A percentile compares a stretch with the other conserved stretches of the same genome.
Evolutionary conservation across 2,888 invertebrate genomes (phyloP).

Genomic region (Pristionchus maxplancki): DNA sequence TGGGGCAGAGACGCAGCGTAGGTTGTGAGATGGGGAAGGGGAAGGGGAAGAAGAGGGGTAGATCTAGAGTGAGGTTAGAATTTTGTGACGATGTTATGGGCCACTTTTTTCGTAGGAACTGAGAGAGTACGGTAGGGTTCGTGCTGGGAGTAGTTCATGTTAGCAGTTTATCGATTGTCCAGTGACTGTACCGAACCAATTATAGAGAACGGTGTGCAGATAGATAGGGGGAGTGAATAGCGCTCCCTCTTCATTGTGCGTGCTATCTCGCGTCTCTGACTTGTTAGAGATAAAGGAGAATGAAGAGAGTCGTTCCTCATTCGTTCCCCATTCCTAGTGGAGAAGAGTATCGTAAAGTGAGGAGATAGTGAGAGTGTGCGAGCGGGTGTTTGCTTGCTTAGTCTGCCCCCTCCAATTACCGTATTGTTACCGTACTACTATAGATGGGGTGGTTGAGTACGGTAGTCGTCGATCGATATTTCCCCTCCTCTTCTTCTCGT

Average conservation of each 20-base stretch:
- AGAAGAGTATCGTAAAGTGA: constrained; percentile 26
- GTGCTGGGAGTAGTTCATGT: background rate
- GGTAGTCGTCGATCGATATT: constrained; percentile 2
- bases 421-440: background rate
- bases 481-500: background rate
- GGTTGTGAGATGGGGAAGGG: constrained; percentile 44
- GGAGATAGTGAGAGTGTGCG: constrained; percentile 28
- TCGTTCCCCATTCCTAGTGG: background rate
- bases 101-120: background rate
- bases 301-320: background rate
- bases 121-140: background rate
- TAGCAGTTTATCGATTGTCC: background rate
- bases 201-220: background rate
- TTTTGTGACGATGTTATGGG: constrained; percentile 16
- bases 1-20: constrained; percentile 49
- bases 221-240: background rate
- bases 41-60: constrained; percentile 34
- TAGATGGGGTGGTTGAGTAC: background rate
- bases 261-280: background rate
- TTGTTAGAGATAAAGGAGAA: background rate
- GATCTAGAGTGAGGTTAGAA: constrained; percentile 38
- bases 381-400: constrained; percentile 3
- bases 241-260: background rate
- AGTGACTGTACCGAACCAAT: background rate
- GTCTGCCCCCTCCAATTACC: background rate